Evolutionary conservation across 2,888 invertebrate species (phyloP).

Genomic region (Drosophila percnosoma): DNA sequence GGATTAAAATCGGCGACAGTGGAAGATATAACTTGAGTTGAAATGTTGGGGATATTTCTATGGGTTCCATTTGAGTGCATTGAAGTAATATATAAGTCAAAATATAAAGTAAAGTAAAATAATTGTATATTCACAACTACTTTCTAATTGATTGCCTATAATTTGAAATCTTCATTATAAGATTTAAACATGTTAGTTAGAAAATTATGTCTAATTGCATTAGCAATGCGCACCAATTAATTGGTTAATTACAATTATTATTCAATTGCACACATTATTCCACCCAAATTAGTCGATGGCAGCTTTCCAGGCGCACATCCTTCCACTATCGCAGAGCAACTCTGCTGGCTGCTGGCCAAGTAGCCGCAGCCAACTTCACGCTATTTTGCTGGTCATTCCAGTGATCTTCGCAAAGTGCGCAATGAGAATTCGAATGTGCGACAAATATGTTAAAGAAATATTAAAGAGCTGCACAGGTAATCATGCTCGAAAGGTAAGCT

Average conservation of each 20-base stretch:
- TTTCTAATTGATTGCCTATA: not conserved
- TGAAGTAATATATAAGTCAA: not conserved
- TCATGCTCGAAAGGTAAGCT: not conserved
- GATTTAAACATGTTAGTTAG: not conserved
- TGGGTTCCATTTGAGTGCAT: not conserved
- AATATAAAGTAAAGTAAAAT: not conserved
- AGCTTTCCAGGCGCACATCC: not conserved
- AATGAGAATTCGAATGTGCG: not conserved
- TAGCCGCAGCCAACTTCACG: conserved; percentile 7
- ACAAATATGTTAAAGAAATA: not conserved
- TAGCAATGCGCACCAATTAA: not conserved
- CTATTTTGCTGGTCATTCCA: not conserved
- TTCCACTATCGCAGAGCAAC: conserved; percentile 3
- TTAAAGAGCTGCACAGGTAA: not conserved
- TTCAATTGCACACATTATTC: not conserved
- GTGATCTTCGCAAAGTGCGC: not conserved
- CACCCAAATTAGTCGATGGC: not conserved
- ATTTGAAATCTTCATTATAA: not conserved
- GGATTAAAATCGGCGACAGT: not conserved
- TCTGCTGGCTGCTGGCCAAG: not conserved
- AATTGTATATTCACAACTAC: not conserved
- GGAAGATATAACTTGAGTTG: not conserved
- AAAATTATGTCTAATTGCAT: not conserved
- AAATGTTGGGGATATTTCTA: not conserved
- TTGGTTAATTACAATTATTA: not conserved